Evolutionary conservation across 2,113 vertebrate species (phyloP).

Genomic region (Oriolus oriolus): DNA sequence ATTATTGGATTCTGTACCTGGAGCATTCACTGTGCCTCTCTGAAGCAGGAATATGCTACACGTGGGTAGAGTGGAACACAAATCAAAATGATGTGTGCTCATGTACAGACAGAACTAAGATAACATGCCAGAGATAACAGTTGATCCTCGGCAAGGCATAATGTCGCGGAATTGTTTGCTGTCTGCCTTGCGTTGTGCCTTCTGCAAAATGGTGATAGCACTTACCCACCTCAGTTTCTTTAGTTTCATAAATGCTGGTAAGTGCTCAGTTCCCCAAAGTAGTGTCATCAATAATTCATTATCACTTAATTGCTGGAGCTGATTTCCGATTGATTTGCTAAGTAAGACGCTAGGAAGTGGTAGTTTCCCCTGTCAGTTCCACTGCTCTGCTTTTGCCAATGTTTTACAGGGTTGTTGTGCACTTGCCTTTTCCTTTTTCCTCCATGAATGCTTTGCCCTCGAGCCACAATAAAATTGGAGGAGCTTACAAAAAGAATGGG

Average conservation of each 20-base stretch:
- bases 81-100: neutral
- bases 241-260: neutral
- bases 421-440: neutral
- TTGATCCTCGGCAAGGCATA: neutral
- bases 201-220: neutral
- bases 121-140: neutral
- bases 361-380: neutral
- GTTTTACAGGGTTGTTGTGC: neutral
- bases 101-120: neutral
- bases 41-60: neutral
- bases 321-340: constrained; percentile 11
- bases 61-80: neutral
- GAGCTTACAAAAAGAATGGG: neutral
- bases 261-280: neutral
- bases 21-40: neutral
- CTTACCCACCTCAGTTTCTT: neutral
- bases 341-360: neutral
- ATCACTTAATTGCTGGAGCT: constrained; percentile 15
- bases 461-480: neutral
- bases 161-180: neutral
- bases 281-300: constrained; percentile 13
- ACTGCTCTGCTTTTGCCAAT: neutral
- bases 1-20: neutral
- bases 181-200: neutral
- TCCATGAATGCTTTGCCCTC: neutral